Percentiles rank a stretch among this genome's conserved stretches.
These are phyloP conservation scores for Tetrapedia diversipes DNA, from an alignment of 2,888 invertebrate species.

Conservation along the genomic window DNA sequence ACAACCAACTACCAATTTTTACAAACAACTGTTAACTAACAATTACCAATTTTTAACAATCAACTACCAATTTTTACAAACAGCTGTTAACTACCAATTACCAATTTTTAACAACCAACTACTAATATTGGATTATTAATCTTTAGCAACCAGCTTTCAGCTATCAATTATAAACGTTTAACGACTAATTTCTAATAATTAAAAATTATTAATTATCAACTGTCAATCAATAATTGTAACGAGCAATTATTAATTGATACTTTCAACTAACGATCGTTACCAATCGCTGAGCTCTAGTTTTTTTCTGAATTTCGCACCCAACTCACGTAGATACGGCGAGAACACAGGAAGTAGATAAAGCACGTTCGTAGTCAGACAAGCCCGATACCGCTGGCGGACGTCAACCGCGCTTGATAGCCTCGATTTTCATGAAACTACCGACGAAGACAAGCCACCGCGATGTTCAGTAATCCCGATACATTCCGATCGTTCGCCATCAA, in stretches of 20 bases:
- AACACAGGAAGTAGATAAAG: not conserved
- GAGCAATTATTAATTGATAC: too few species aligned
- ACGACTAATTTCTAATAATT: too few species aligned
- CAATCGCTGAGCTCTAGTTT: too few species aligned
- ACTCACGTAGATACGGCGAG: not conserved
- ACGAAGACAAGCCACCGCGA: not conserved
- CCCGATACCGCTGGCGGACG: slow-evolving; percentile 1
- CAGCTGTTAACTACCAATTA: not conserved
- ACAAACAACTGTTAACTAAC: too few species aligned
- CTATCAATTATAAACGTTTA: too few species aligned
- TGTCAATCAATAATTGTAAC: too few species aligned
- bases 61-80: too few species aligned
- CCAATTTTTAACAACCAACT: not conserved
- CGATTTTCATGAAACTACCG: not conserved
- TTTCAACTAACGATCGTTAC: too few species aligned
- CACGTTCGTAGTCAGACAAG: slow-evolving; percentile 1
- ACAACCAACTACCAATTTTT: too few species aligned
- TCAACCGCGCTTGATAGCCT: not conserved
- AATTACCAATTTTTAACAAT: not conserved
- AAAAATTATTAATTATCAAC: too few species aligned
- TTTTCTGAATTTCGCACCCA: not conserved
- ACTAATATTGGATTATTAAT: not conserved
- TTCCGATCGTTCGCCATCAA: slow-evolving; percentile 21
- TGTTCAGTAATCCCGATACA: slow-evolving; percentile 11
- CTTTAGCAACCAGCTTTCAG: too few species aligned